Percentiles rank a stretch among this genome's conserved stretches.
Evolutionary conservation across 2,797 vertebrate species (phyloP).

Genomic region (Toxotes lorentzi): DNA sequence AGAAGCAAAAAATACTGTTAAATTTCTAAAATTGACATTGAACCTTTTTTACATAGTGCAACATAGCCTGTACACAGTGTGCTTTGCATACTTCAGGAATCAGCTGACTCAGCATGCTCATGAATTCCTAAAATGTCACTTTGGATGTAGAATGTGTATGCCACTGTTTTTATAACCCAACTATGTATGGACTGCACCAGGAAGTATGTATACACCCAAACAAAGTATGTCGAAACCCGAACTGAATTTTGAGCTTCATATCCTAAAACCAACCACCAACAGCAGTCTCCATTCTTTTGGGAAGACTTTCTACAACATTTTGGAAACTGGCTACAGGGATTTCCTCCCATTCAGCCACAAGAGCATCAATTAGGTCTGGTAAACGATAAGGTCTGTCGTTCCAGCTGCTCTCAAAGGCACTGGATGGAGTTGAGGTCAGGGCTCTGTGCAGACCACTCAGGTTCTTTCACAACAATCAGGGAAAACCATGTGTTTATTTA

Average conservation of each 20-base stretch:
- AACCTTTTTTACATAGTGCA: neutral
- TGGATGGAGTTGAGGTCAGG: neutral
- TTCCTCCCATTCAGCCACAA: neutral
- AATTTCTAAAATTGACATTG: neutral
- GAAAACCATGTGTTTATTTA: neutral
- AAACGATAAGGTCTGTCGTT: neutral
- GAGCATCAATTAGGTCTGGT: neutral
- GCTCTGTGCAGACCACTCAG: neutral
- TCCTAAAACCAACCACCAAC: neutral
- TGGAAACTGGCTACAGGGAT: neutral
- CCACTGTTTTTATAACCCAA: slow-evolving; percentile 1
- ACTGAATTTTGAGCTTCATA: neutral
- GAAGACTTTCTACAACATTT: neutral
- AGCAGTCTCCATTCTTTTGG: neutral
- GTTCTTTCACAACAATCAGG: neutral
- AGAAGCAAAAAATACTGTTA: neutral
- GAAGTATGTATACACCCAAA: neutral
- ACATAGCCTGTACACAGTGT: neutral
- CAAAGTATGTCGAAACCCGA: neutral
- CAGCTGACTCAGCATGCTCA: neutral
- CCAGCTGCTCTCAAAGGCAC: slow-evolving; percentile 1
- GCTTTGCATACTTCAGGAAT: neutral
- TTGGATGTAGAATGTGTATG: neutral
- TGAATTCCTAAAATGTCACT: neutral
- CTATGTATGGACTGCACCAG: neutral